A percentile compares a stretch with the other conserved stretches of the same genome.
phyloP scores from a whole-genome alignment of 2,113 vertebrate genomes.

The Tonatia bakeri region DNA sequence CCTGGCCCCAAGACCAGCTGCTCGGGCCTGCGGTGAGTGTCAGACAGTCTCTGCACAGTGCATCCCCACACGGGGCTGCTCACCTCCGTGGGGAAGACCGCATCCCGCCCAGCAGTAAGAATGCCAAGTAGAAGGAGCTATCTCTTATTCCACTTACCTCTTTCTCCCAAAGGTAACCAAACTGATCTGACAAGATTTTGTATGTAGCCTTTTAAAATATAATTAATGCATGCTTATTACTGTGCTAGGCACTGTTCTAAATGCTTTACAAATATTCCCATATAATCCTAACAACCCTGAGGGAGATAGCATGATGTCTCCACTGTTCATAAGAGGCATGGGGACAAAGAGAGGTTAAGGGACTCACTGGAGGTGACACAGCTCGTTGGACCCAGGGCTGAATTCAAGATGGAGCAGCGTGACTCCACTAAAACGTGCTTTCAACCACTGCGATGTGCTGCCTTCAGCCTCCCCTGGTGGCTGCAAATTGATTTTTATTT shows the following conservation, averaged over 20 bases:
- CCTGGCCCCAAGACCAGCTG: background rate
- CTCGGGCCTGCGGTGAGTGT: background rate
- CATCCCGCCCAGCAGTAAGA: background rate
- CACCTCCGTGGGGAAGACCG: too few relatives aligned
- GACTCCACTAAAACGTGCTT: fast-evolving
- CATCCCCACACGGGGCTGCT: fast-evolving
- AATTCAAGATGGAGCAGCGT: background rate
- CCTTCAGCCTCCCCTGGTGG: background rate
- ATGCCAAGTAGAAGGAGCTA: background rate
- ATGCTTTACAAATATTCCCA: background rate
- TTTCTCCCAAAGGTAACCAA: background rate
- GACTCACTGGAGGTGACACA: background rate
- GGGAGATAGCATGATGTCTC: background rate
- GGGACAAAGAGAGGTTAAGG: background rate
- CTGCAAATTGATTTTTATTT: background rate
- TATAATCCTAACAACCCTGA: background rate
- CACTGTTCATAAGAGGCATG: background rate
- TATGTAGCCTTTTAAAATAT: background rate
- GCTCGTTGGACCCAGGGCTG: background rate
- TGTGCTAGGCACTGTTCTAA: background rate
- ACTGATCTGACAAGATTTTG: too few relatives aligned
- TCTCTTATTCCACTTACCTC: too few relatives aligned
- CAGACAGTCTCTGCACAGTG: background rate
- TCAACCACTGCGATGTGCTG: fast-evolving
- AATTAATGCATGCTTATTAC: background rate